Evolutionary conservation across 2,113 vertebrate species (phyloP), one percentile per base, ranked within the genome.

Genomic region (Pungitius pungitius): DNA sequence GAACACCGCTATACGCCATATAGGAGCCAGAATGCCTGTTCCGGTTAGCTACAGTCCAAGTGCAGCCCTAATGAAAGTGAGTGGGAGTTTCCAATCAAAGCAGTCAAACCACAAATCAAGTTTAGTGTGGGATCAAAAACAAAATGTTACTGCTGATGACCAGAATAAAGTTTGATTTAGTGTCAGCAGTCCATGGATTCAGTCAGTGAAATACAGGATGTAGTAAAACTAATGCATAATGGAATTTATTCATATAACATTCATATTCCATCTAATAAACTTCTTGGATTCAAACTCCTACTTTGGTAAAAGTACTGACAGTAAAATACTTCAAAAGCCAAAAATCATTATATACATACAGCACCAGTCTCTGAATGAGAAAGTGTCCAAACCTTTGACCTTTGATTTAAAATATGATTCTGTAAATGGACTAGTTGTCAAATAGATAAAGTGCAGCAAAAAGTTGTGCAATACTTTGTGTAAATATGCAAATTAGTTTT

Each of bases 1-100:
- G 52, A 75, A 73, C 63, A 35, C 42, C 57, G 30, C 12, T 5
- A 35, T 35, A 7, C 13, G 17, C 47, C 20, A 59, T 55, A 57
- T 60, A 52, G 55, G 45, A 61, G 26, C 54, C 61, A 14, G 17
- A 72, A 80, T 39, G 56, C 51, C 55, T 43, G 11, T 66, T 78
- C 30, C 68, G 33, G 51, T 71, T 72, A 54, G 39, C 63, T 43
- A 73, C 76, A 75, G 33, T 1, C 20, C 35, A 56, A 39, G 12
- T 10, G 30, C 52, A 51, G 37, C 43, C 47, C 51, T 30, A 75
- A 71, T 65, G 54, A 27, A 57, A 52, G 37, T 39, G 26, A 60
- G 15, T 2, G 14, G 17, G 49, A 13, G 45, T 69, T 22, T 74
- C 22, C 24, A 47, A 39, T 40, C 35, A 45, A 33, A 22, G 1